These are phyloP conservation scores for Nymphalis c-album DNA, from an alignment of 2,888 invertebrate genomes.

Conservation along the genomic window DNA sequence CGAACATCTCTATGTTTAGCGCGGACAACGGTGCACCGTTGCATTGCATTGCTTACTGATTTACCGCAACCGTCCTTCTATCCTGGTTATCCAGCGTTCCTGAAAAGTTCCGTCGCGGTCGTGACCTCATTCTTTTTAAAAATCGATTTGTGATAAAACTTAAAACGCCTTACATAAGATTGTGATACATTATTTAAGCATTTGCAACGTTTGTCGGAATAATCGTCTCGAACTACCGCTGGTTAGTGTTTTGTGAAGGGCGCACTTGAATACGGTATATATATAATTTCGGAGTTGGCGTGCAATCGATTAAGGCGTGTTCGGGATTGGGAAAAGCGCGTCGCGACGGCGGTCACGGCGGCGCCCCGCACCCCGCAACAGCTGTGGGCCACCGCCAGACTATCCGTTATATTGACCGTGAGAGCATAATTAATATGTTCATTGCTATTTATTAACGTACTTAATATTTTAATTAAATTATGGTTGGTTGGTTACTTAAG, in stretches of 20 bases:
- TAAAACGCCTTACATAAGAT: slow-evolving; percentile 46
- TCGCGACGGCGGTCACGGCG: slow-evolving; percentile 55
- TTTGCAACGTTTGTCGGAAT: slow-evolving; percentile 9
- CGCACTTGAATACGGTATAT: slow-evolving; percentile 38
- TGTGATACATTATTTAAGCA: slow-evolving; percentile 34
- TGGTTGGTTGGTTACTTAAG: slow-evolving; percentile 2
- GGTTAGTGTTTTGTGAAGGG: slow-evolving; percentile 35
- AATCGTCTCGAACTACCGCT: slow-evolving; percentile 26
- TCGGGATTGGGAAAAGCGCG: slow-evolving; percentile 55
- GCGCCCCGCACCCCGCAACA: slow-evolving; percentile 69
- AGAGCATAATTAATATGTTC: slow-evolving; percentile 61
- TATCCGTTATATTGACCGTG: slow-evolving; percentile 76
- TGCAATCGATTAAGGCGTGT: slow-evolving; percentile 66
- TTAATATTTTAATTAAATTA: slow-evolving; percentile 14
- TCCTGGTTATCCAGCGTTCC: slow-evolving; percentile 31
- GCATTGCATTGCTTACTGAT: slow-evolving; percentile 60
- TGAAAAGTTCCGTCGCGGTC: slow-evolving; percentile 34
- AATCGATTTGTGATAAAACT: slow-evolving; percentile 35
- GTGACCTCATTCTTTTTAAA: slow-evolving; percentile 29
- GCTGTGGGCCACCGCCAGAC: slow-evolving; percentile 62
- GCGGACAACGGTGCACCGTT: slow-evolving; percentile 63
- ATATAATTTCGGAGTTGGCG: slow-evolving; percentile 42
- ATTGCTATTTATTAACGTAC: slow-evolving; percentile 32
- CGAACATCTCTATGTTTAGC: slow-evolving; percentile 55
- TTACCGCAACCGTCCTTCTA: slow-evolving; percentile 48